A percentile compares a stretch with the other conserved stretches of the same genome.
These are phyloP conservation scores for Nothocercus nigrocapillus DNA, from an alignment of 2,113 vertebrate species.

Conservation along the genomic window DNA sequence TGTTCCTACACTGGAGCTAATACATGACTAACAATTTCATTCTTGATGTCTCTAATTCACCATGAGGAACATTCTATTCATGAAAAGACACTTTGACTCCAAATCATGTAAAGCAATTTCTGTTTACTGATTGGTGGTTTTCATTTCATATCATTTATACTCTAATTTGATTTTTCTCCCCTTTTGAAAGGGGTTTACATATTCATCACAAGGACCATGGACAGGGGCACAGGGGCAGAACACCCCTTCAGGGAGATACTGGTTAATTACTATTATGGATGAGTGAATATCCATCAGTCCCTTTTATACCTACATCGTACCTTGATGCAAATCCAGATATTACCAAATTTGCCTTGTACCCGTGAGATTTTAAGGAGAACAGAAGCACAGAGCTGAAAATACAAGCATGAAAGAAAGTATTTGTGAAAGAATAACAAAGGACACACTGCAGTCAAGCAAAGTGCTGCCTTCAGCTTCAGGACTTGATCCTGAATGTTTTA, in stretches of 20 bases:
- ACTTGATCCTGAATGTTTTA: background rate
- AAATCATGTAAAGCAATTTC: background rate
- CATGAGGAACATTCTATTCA: background rate
- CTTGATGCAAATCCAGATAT: background rate
- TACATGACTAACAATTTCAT: background rate
- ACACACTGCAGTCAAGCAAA: background rate
- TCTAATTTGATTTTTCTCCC: background rate
- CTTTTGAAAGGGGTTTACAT: background rate
- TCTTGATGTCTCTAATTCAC: background rate
- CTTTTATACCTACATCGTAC: background rate
- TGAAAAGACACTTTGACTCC: background rate
- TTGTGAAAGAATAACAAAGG: background rate
- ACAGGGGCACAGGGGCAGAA: background rate
- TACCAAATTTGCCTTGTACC: background rate
- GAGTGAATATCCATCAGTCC: background rate
- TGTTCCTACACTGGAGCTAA: background rate
- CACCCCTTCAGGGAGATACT: background rate
- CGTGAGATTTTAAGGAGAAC: background rate
- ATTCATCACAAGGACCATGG: background rate
- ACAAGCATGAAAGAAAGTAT: background rate
- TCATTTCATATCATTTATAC: background rate
- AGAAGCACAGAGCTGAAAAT: background rate
- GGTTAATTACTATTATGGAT: background rate
- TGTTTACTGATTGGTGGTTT: background rate
- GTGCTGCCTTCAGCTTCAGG: background rate